Evolutionary conservation across 2,797 vertebrate species (phyloP), one percentile per base, ranked within the genome.

Genomic region (Sus cebifrons): DNA sequence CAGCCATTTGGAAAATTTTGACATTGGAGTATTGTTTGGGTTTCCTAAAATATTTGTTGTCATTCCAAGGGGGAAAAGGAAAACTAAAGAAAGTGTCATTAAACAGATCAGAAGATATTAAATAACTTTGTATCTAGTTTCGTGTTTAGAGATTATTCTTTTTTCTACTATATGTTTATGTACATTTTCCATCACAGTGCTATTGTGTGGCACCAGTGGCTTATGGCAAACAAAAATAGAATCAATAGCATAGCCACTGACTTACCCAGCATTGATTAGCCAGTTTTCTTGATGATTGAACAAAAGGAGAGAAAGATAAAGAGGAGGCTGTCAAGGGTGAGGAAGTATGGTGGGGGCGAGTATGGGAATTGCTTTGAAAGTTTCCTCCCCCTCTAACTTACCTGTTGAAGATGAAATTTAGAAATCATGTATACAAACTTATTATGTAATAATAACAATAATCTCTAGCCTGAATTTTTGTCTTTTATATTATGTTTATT

Each of bases 1-100:
- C 36, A 85, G 54, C 54, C 65, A 81, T 85, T 94, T 74, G 52
- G 36, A 97, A 89, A 89, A 83, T 83, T 91, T 95, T 92, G 67
- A 94, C 65, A 68, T 85, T 88, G 54, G 49, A 96, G 36, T 10
- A 49, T 49, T 62, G 18, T 85, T 90, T 73, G 15, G 3, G 10
- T 81, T 95, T 93, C 40, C 21, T 88, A 56, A 96, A 95, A 67
- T 78, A 91, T 62, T 52, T 95, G 29, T 62, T 79, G 10, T 71
- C 83, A 60, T 81, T 88, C 16, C 2, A 65, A 32, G 18, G 21
- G 62, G 15, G 27, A 71, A 70, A 60, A 32, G 56, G 78, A 16
- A 85, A 25, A 5, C 15, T 13, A 44, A 82, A 70, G 17, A 85
- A 75, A 56, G 20, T 36, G 6, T 14, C 5, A 88, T 60, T 36